These are phyloP conservation scores for Xanthorhoe designata DNA, from an alignment of 2,888 invertebrate species.

Conservation along the genomic window DNA sequence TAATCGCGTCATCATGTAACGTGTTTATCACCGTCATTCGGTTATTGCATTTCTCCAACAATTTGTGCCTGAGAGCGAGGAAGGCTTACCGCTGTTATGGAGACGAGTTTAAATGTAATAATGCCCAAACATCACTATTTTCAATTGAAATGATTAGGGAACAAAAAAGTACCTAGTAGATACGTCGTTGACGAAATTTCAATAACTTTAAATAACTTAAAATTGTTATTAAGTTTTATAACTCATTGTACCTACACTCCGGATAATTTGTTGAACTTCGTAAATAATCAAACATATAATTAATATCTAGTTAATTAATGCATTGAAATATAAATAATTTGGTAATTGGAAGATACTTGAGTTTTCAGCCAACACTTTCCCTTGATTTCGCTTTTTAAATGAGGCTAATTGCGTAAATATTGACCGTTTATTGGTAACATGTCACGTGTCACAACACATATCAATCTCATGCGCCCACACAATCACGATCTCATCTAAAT, in stretches of 20 bases:
- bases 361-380: background rate
- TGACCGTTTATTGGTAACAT: slow-evolving; percentile 22
- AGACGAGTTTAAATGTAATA: background rate
- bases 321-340: too few relatives aligned
- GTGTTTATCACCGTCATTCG: slow-evolving; percentile 22
- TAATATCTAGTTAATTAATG: too few relatives aligned
- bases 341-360: background rate
- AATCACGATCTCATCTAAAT: slow-evolving; percentile 10
- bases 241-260: too few relatives aligned
- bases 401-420: slow-evolving; percentile 8
- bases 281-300: too few relatives aligned
- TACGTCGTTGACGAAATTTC: too few relatives aligned
- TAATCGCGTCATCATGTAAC: slow-evolving; percentile 17
- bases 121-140: background rate
- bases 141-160: background rate
- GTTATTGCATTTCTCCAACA: slow-evolving; percentile 17
- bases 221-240: too few relatives aligned
- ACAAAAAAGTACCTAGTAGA: too few relatives aligned
- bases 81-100: slow-evolving; percentile 3
- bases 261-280: too few relatives aligned
- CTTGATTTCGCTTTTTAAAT: background rate
- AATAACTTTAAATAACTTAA: too few relatives aligned
- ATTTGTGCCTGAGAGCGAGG: background rate
- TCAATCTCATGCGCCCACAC: slow-evolving; percentile 28
- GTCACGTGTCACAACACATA: slow-evolving; percentile 29